Conservation (phyloP, 2,113 vertebrate species). For the Protomyctophum bolini region DNA sequence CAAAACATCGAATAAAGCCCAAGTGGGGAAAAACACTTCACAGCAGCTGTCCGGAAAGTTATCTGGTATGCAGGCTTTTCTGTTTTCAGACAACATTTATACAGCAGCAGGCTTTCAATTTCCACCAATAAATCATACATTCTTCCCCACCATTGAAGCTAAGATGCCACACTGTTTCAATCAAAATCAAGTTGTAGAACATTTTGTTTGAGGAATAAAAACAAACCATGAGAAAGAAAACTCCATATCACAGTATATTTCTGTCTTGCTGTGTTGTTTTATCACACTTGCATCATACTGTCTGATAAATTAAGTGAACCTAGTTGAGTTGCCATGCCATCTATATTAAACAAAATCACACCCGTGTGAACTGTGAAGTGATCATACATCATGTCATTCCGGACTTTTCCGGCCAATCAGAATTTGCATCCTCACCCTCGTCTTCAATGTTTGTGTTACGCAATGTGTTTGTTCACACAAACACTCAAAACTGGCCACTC, state of each 20-base stretch:
- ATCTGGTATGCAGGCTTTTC: no score
- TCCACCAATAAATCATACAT: background rate
- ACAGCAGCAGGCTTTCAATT: background rate
- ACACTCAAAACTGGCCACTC: no score
- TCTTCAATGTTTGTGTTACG: no score
- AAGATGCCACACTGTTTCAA: background rate
- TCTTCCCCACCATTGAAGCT: background rate
- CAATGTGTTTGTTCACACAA: no score
- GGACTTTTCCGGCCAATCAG: no score
- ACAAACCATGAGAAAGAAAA: background rate
- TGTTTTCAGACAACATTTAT: background rate
- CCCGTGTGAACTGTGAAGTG: no score
- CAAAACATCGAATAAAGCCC: no score
- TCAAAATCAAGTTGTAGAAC: background rate
- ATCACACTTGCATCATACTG: slow-evolving; percentile 57
- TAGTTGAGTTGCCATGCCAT: slow-evolving; percentile 30
- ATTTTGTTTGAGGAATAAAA: background rate
- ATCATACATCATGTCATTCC: no score
- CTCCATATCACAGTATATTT: slow-evolving; percentile 1
- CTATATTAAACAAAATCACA: slow-evolving; percentile 21
- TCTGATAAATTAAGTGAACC: slow-evolving; percentile 60
- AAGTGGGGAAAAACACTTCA: no score
- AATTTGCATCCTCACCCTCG: no score
- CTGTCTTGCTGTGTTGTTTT: slow-evolving; percentile 36
- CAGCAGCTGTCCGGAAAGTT: no score